Evolutionary conservation across 2,113 vertebrate species (phyloP), one percentile per base, ranked within the genome.

Genomic region (Excalfactoria chinensis): DNA sequence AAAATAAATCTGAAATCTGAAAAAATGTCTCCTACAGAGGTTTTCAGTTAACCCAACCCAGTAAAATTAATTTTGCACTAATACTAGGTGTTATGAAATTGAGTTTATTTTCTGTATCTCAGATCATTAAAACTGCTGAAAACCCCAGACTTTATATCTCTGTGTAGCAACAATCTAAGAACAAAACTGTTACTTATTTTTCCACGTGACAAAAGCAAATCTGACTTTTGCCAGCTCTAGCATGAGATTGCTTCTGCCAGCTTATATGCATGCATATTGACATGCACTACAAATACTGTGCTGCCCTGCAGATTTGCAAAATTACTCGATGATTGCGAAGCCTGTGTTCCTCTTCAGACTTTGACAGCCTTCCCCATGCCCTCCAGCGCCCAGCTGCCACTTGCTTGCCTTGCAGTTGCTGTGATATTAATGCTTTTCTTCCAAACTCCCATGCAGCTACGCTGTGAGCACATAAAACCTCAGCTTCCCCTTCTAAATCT

Each of bases 351-450:
- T 63, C 34, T 48, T 72, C 1, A 2, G 59, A 6, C 17, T 14
- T 28, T 0, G 0, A 21, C 37, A 59, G 51, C 62, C 20, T 66
- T 58, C 69, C 15, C 13, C 2, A 0, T 23, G 51, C 30, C 13
- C 43, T 79, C 71, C 35, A 32, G 35, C 17, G 26, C 30, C 14
- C 3, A 1, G 30, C 20, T 76, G 40, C 74, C 0, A 0, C 18
- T 66, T 8, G 2, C 35, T 62, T 0, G 0, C 28, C 40, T 73
- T 0, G 0, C 55, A 32, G 49, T 41, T 4, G 0, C 70, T 69
- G 48, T 5, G 40, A 14, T n/a, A 14, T 26, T 55, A 26, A 3
- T 2, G 8, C 7, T 43, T 60, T 34, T 43, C 68, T 85, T 72
- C 68, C 53, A 69, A 71, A 40, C 17, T 28, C 40, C 37, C 19